Base-by-base conservation (phyloP, 2,797 vertebrate species). In the Ctenochaetus hawaiiensis region DNA sequence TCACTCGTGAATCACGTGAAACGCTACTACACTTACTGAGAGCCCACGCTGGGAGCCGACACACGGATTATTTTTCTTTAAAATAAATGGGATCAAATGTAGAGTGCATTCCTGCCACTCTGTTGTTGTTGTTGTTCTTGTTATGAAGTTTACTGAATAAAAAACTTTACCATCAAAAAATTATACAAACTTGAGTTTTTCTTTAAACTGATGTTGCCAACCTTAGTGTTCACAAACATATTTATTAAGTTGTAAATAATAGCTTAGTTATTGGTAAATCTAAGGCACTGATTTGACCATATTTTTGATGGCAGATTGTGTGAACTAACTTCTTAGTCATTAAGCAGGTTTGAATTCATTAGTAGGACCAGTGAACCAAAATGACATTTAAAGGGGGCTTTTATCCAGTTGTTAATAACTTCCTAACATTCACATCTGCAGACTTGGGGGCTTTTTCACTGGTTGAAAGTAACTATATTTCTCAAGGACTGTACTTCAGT, bases 1-100 rank as follows among this genome's bases (percentile, higher is more conserved):
- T 86, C 47, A 77, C 68, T 80, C 77, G 51, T 16, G 64, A 73
- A 65, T 91, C 86, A 93, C 91, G 91, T 57, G 84, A 60, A 49
- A 54, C 64, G 9, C 67, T 23, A 67, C 75, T 70, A 80, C 68
- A 62, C 72, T 73, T 18, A 79, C 65, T 18, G 18, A 80, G 72
- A 62, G 51, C 66, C 52, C 72, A 51, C 37, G 22, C 77, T 69
- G 59, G 8, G 66, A 57, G 51, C 72, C 18, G 54, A 59, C 1
- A 8, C 44, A 6, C 43, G 18, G 49, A 11, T 54, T 17, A 10
- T n/a, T 23, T 2, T 4, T 22, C 18, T 34, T 23, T 5, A 16
- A 2, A 2, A n/a, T 9, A 20, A 6, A 48, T 8, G 0, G 17
- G 30, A 26, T 44, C 11, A 64, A 9, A 20, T 37, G 23, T 4